phyloP scores from a whole-genome alignment of 2,113 vertebrate genomes.

The Megaleporinus macrocephalus region DNA sequence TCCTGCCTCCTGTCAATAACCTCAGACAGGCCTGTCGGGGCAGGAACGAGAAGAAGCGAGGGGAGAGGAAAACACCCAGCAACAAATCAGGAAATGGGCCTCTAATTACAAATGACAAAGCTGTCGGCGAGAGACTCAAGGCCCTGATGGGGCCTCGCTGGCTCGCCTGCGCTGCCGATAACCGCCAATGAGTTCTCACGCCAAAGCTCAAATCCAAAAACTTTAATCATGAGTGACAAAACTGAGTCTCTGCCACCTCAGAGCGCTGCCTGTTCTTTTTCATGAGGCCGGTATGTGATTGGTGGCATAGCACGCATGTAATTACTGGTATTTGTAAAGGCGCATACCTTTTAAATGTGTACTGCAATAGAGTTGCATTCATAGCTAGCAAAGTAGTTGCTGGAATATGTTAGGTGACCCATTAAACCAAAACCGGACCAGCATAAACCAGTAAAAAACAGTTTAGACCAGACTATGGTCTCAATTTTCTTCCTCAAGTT shows the following conservation, averaged over 20 bases:
- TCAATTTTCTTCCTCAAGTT: no score
- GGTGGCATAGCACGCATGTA: conserved; percentile 14
- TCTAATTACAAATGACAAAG: conserved; percentile 53
- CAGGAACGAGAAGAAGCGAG: conserved; percentile 15
- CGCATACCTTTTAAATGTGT: no score
- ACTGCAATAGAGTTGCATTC: no score
- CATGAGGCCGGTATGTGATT: conserved; percentile 15
- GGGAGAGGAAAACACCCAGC: conserved; percentile 26
- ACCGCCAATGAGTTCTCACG: conserved; percentile 10
- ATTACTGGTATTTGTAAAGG: conserved; percentile 16
- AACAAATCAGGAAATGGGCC: conserved; percentile 44
- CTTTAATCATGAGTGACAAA: conserved; percentile 50
- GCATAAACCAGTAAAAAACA: no score
- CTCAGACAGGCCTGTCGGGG: conserved; percentile 29
- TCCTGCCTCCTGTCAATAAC: conserved; percentile 44
- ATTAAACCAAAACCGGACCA: no score
- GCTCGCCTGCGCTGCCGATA: conserved; percentile 22
- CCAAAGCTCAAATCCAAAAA: conserved; percentile 30
- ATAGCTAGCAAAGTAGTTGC: no score
- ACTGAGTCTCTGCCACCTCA: conserved; percentile 8
- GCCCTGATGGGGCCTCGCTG: conserved; percentile 39
- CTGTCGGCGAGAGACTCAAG: conserved; percentile 25
- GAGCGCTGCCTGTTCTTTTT: conserved; percentile 13
- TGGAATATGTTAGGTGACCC: no score
- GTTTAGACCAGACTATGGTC: no score